Base-by-base conservation (phyloP, 2,797 vertebrate genomes). In the Otus scops region DNA sequence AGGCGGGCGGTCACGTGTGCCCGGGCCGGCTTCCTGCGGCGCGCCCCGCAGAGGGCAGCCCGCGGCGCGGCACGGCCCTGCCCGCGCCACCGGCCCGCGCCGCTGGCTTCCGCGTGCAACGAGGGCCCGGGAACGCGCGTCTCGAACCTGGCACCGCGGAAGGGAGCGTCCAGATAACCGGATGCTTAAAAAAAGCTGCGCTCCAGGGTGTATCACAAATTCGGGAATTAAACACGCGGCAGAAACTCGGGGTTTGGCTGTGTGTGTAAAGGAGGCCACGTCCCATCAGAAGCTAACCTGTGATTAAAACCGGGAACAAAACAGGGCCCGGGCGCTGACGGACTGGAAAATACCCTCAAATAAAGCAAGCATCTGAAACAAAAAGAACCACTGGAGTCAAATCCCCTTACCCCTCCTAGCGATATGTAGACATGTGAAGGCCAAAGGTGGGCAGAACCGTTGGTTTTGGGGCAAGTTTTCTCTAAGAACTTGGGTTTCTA, bases 1-100 rank as follows among this genome's bases (percentile, higher is more conserved):
- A 85, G 67, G 39, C 51, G 82, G 81, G 59, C 23, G n/a, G 85
- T 95, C 93, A 97, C 73, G 84, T 88, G 94, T 28, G 11, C 88
- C 85, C 93, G 22, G 20, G 56, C 56, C 48, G 7, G 88, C 92
- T 92, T 84, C 93, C 93, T 86, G 83, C 85, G 21, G 87, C 19
- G 13, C 6, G 88, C 56, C 68, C 94, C 30, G 54, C 77, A 48
- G 64, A 75, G 67, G 70, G 89, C 92, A 79, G 82, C 43, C 41
- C 41, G 39, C 39, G 39, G 13, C 41, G 41, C 41, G 41, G 41
- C 41, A 17, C 41, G 41, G 41, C 41, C 41, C 41, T 16, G 41
- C 41, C 41, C 17, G 41, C 41, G 15, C 7, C 41, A 41, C 16
- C 41, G 41, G 41, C 74, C 54, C 36, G 21, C 10, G 39, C 39